These are phyloP conservation scores for Cremastinae sp. DNA, from an alignment of 2,888 invertebrate species.

Conservation along the genomic window DNA sequence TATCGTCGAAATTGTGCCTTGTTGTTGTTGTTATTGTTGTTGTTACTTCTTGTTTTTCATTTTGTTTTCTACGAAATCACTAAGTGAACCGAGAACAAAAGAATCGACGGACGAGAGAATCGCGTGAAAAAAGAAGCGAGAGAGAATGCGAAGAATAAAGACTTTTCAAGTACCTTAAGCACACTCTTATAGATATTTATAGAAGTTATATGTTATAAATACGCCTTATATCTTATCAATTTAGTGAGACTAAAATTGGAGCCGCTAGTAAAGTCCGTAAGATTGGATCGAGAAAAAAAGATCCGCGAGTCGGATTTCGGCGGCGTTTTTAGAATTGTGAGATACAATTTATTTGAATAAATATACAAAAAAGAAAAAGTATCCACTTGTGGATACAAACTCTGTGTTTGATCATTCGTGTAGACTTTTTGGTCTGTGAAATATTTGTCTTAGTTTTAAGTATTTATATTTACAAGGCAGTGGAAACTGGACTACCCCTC, in stretches of 20 bases:
- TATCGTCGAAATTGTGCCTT: conserved; percentile 5
- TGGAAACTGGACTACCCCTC: conserved; percentile 65
- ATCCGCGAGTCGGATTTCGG: background rate
- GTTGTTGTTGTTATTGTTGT: conserved; percentile 1
- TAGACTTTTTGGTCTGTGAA: background rate
- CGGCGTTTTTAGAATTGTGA: conserved; percentile 16
- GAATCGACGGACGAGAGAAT: conserved; percentile 30
- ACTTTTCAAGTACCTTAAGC: conserved; percentile 77
- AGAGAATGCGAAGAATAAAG: conserved; percentile 69
- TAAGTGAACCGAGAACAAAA: conserved; percentile 35
- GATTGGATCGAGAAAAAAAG: conserved; percentile 9
- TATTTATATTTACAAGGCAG: conserved; percentile 69
- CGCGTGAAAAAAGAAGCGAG: conserved; percentile 30
- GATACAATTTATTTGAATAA: conserved; percentile 57
- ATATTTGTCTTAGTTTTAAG: background rate
- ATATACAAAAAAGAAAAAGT: conserved; percentile 50
- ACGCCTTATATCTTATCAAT: conserved; percentile 13
- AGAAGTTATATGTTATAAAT: conserved; percentile 55
- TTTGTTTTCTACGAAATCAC: conserved; percentile 37
- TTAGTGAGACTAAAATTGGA: conserved; percentile 10
- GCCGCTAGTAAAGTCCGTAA: background rate
- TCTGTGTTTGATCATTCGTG: background rate
- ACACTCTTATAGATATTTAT: conserved; percentile 72
- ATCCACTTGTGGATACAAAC: conserved; percentile 3
- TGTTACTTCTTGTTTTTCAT: background rate